Base-by-base conservation (phyloP, 35 echinoderm and acorn worm species). In the Diadema setosum region DNA sequence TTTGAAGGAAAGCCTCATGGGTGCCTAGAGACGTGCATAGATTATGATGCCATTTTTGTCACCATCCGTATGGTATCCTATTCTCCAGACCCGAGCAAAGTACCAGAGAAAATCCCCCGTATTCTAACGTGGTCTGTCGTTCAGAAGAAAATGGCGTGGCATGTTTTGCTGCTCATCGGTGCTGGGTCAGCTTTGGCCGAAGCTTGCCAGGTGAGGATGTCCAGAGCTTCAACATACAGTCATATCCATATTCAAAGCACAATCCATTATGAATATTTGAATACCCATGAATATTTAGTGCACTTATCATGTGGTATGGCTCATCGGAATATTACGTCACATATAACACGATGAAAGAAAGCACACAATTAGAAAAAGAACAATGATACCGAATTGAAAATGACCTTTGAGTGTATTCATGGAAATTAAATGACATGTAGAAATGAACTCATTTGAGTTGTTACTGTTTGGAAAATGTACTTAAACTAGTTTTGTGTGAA, bases 161-260 rank as follows among this genome's bases (percentile, higher is more conserved):
- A 88, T 37, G 87, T 96, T n/a, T 56, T 96, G 14, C 58, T 96
- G 30, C 85, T 96, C 2, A 81, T 96, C 23, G 94, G 94, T 16
- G 89, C 89, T 16, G 94, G 94, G 39, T 85, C 91, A 69, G 89
- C 94, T 14, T 27, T 96, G 18, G 94, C 94, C 45, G 90, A 92
- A 36, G 94, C 83, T 3, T 96, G 94, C 46, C 59, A 96, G 81
- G 94, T 96, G 14, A 58, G 44, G 9, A n/a, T n/a, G n/a, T n/a
- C n/a, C n/a, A n/a, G n/a, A n/a, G n/a, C n/a, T n/a, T n/a, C n/a
- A n/a, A n/a, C n/a, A n/a, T n/a, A n/a, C n/a, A n/a, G n/a, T n/a
- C n/a, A n/a, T n/a, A n/a, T n/a, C n/a, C n/a, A n/a, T n/a, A n/a
- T n/a, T n/a, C n/a, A n/a, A 65, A 65, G 1, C 27, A 18, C 21